A percentile compares a stretch with the other conserved stretches of the same genome.
Conservation (phyloP, 2,113 vertebrate species). For the Microcebus griseorufus region DNA sequence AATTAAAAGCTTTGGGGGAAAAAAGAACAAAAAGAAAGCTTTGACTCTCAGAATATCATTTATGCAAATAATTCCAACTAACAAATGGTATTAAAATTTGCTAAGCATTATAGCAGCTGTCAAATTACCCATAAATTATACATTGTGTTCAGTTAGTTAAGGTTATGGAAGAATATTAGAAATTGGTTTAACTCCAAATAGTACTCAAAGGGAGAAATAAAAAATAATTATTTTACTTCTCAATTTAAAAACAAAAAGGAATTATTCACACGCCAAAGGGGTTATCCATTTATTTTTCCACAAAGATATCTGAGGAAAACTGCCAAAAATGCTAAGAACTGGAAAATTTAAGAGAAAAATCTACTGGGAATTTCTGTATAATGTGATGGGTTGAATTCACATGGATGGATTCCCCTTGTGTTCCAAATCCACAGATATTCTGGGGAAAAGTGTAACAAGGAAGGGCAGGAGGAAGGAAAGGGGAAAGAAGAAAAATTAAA, state of each 20-base stretch:
- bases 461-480: background rate
- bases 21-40: constrained; percentile 32
- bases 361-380: background rate
- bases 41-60: background rate
- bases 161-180: constrained; percentile 49
- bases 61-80: constrained; percentile 5
- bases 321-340: background rate
- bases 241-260: constrained; percentile 50
- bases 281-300: background rate
- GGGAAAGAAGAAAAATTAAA: background rate
- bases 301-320: background rate
- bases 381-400: background rate
- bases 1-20: background rate
- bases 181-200: constrained; percentile 37
- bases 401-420: background rate
- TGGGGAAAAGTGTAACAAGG: background rate
- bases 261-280: background rate
- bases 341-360: background rate
- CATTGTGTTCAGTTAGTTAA: constrained; percentile 53
- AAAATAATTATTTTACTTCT: background rate
- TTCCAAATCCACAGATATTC: background rate
- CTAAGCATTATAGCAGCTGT: constrained; percentile 66
- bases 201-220: constrained; percentile 11
- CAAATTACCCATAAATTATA: constrained; percentile 51
- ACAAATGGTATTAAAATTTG: background rate